A percentile compares a stretch with the other conserved stretches of the same genome.
phyloP scores from a whole-genome alignment of 1,140 invertebrate genomes.

The Halotydeus destructor region DNA sequence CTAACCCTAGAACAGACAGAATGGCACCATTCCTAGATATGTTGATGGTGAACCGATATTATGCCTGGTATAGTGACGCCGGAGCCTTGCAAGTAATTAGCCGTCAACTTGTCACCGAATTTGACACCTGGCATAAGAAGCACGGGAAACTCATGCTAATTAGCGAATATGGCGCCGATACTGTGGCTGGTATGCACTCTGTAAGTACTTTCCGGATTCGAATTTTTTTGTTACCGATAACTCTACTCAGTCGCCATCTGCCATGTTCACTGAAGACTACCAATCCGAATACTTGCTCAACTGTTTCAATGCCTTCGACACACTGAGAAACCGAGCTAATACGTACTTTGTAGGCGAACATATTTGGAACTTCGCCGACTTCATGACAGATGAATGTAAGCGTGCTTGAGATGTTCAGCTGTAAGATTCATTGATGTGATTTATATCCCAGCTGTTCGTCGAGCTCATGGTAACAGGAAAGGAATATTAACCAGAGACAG shows the following conservation, averaged over 20 bases:
- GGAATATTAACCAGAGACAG: constrained; percentile 66
- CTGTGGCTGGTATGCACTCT: constrained; percentile 64
- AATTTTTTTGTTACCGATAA: too few species aligned
- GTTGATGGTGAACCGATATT: constrained; percentile 83
- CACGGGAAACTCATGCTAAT: constrained; percentile 62
- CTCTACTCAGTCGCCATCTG: constrained; percentile 40
- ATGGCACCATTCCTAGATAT: constrained; percentile 52
- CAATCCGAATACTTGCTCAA: constrained; percentile 57
- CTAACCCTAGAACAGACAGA: constrained; percentile 27
- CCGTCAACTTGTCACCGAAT: constrained; percentile 44
- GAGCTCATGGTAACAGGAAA: constrained; percentile 61
- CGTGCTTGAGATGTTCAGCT: too few species aligned
- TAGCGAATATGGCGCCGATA: constrained; percentile 86
- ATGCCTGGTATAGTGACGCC: constrained; percentile 70
- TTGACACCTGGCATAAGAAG: constrained; percentile 54
- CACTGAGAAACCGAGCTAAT: constrained; percentile 32
- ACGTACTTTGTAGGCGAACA: constrained; percentile 81
- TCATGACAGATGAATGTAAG: constrained; percentile 36
- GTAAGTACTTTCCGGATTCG: constrained; percentile 29
- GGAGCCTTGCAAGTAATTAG: constrained; percentile 55
- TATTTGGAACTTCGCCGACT: constrained; percentile 86
- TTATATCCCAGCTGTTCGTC: constrained; percentile 27
- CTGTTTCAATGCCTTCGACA: constrained; percentile 78
- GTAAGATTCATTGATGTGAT: too few species aligned
- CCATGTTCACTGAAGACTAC: constrained; percentile 84